Evolutionary conservation across 2,888 invertebrate genomes (phyloP), one percentile per base, ranked within the genome.

Genomic region (Urechis unicinctus): DNA sequence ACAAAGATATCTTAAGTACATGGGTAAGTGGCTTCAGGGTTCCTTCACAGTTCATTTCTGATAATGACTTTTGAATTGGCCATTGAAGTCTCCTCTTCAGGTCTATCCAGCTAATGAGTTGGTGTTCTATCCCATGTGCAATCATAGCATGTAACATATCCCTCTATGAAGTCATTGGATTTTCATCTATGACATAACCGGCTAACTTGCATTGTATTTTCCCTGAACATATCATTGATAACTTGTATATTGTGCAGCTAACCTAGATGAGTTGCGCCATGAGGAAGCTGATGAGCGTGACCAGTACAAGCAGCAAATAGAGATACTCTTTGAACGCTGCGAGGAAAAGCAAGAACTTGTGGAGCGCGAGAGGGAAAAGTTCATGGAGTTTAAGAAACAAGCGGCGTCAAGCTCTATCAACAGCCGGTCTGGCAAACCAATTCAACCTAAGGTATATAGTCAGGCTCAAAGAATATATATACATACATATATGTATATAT

Each of bases 1-100:
- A 60, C 74, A 77, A 58, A 64, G 75, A 62, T 78, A 78, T 59
- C 67, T 74, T 31, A 77, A 77, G 64, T 73, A 73, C 59, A 74
- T 78, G 71, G 57, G 66, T 67, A 50, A 57, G 61, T 60, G 36
- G 36, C 9, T 9, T n/a, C n/a, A n/a, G n/a, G n/a, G n/a, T n/a
- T n/a, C n/a, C n/a, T n/a, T n/a, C n/a, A n/a, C n/a, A n/a, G n/a
- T n/a, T n/a, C n/a, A n/a, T n/a, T n/a, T n/a, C n/a, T n/a, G n/a
- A n/a, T n/a, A n/a, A n/a, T n/a, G n/a, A n/a, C n/a, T n/a, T n/a
- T n/a, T n/a, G n/a, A n/a, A n/a, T n/a, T n/a, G n/a, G n/a, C n/a
- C n/a, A n/a, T n/a, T n/a, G n/a, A n/a, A n/a, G n/a, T n/a, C n/a
- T n/a, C n/a, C n/a, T n/a, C n/a, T n/a, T n/a, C n/a, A n/a, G n/a